Evolutionary conservation across 2,888 invertebrate genomes (phyloP).

Genomic region (Phragmatobia fuliginosa): DNA sequence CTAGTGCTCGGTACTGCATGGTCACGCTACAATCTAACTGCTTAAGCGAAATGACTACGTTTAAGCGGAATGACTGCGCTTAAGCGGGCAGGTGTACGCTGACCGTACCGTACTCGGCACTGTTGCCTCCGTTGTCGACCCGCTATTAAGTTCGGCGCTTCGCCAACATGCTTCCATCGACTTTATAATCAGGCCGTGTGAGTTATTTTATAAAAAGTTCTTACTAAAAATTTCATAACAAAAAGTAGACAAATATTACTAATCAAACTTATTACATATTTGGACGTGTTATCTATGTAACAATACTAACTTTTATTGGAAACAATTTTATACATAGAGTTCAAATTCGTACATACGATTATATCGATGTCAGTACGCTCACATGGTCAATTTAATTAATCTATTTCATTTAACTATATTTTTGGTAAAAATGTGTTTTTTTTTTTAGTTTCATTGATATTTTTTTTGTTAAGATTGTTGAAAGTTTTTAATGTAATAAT

Average conservation of each 20-base stretch:
- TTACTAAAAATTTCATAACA: neutral
- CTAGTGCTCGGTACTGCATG: conserved; percentile 9
- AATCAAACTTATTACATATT: conserved; percentile 28
- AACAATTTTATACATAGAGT: conserved; percentile 6
- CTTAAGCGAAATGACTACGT: neutral
- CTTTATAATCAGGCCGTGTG: conserved; percentile 36
- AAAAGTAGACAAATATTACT: conserved; percentile 27
- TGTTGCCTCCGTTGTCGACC: conserved; percentile 61
- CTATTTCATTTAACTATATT: conserved; percentile 4
- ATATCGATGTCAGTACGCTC: conserved; percentile 9
- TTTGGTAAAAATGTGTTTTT: too few species aligned
- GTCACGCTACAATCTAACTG: conserved; percentile 1
- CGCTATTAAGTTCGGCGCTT: conserved; percentile 84
- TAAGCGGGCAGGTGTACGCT: neutral
- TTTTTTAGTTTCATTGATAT: too few species aligned
- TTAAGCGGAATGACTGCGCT: neutral
- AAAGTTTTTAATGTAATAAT: neutral
- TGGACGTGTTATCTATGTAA: conserved; percentile 19
- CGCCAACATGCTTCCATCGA: conserved; percentile 58
- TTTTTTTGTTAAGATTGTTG: neutral
- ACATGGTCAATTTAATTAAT: conserved; percentile 20
- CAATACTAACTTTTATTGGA: conserved; percentile 7
- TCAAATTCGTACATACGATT: neutral
- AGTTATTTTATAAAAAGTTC: conserved; percentile 1
- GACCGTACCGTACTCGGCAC: neutral